These are phyloP conservation scores for Serranochromis macrocephalus DNA, from an alignment of 2,113 vertebrate species.

Conservation along the genomic window DNA sequence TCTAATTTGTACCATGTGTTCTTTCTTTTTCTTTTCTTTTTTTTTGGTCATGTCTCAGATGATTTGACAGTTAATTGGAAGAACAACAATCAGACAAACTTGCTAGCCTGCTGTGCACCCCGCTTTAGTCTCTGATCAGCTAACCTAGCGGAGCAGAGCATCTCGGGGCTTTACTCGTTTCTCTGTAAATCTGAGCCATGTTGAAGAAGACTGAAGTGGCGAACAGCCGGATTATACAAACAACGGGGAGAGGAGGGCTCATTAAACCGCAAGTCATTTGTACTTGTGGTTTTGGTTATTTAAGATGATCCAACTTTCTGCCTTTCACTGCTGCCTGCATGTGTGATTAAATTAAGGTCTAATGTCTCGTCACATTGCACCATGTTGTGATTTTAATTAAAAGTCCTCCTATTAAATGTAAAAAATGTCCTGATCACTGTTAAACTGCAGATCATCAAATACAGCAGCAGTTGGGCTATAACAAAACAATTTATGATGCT, in stretches of 20 bases:
- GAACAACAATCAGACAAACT: not conserved
- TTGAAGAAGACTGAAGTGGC: not conserved
- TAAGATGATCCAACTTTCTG: not conserved
- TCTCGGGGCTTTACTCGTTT: rapidly evolving
- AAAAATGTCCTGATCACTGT: not conserved
- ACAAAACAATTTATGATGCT: not conserved
- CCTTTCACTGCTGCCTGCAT: not conserved
- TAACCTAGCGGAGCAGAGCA: not conserved
- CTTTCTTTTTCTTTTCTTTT: not conserved
- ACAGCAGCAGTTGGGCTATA: not conserved
- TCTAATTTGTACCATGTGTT: not conserved
- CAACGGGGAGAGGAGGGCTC: not conserved
- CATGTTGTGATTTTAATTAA: not conserved
- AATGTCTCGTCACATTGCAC: not conserved
- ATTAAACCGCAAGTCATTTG: not conserved
- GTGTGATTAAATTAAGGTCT: not conserved
- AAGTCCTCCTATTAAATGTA: not conserved
- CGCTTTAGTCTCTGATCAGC: not conserved
- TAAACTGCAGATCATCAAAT: not conserved
- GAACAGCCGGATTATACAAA: not conserved
- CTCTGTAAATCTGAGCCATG: not conserved
- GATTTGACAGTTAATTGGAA: not conserved
- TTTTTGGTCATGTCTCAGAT: not conserved
- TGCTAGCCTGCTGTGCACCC: not conserved
- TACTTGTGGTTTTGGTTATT: not conserved